A percentile compares a stretch with the other conserved stretches of the same genome.
phyloP scores from a whole-genome alignment of 1,140 invertebrate genomes.

The Orius insidiosus region DNA sequence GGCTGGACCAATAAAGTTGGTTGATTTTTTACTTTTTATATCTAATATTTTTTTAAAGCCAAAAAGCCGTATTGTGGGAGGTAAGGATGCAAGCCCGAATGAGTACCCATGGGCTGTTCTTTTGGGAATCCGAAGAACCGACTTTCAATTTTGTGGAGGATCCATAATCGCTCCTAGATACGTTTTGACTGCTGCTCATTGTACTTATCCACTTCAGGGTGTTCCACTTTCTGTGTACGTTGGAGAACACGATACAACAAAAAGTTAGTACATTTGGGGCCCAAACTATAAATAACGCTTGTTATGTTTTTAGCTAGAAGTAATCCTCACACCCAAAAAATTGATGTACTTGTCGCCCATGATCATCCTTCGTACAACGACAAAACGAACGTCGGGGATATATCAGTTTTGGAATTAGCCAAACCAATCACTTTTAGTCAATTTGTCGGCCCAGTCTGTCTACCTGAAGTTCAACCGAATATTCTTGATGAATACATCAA shows the following conservation, averaged over 20 bases:
- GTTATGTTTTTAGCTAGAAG: no score
- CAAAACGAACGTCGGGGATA: slow-evolving; percentile 32
- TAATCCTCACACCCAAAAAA: neutral
- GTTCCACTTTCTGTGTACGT: slow-evolving; percentile 1
- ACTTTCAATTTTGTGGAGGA: slow-evolving; percentile 26
- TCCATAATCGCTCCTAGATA: slow-evolving; percentile 25
- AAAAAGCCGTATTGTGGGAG: slow-evolving; percentile 40
- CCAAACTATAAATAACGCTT: no score
- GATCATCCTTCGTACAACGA: slow-evolving; percentile 27
- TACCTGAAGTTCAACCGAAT: neutral
- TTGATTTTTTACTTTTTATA: no score
- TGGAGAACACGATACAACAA: neutral
- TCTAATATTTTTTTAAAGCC: slow-evolving; percentile 13
- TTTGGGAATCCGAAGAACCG: slow-evolving; percentile 10
- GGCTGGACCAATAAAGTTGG: no score
- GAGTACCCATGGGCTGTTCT: slow-evolving; percentile 29
- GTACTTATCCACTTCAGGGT: slow-evolving; percentile 10
- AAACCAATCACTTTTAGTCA: slow-evolving; percentile 18
- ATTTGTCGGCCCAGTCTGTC: slow-evolving; percentile 11
- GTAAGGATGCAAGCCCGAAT: slow-evolving; percentile 32
- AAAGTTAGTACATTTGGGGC: no score
- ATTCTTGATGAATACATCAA: slow-evolving; percentile 4
- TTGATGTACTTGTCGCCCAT: neutral
- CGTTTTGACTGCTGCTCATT: slow-evolving; percentile 28
- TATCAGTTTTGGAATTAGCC: slow-evolving; percentile 31